Base-by-base conservation (phyloP, 2,888 invertebrate species). In the Melanophora roralis region DNA sequence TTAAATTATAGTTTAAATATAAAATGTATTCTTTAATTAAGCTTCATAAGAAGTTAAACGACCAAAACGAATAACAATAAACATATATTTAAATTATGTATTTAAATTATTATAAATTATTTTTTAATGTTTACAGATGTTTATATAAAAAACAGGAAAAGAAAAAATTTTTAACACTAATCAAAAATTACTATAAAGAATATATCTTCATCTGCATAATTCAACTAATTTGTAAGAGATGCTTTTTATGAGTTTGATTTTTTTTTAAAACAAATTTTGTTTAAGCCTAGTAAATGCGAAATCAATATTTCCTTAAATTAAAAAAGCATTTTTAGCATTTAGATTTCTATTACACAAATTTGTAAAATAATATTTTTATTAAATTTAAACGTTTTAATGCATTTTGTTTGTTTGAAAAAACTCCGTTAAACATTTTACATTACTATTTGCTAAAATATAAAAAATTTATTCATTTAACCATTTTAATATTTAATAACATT, bases 101-200 rank as follows among this genome's bases (percentile, higher is more conserved):
- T 43, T 34, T 51, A 32, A 71, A 71, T 71, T 62, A 71, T 60
- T 53, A 43, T 21, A 60, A 62, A 71, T 71, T 71, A 60, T 53
- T 71, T 53, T 62, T 71, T 21, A 71, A 34, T 40, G 51, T 6
- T n/a, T 14, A 36, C 14, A 62, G 40, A 71, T 23, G n/a, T 53
- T 34, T 51, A 34, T 23, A 53, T 7, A 34, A n/a, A 51, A 49
- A 23, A 11, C 57, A 57, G 14, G 14, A 45, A 32, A 16, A 51
- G 16, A 53, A 19, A 45, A 19, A 43, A 43, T 19, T 45, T 2
- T 45, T 45, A 19, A 6, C 11, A 45, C 11, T 51, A 27, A n/a
- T 1, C 27, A 51, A 43, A 12, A n/a, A 11, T 1, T 40, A n/a
- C 12, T 0, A 40, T 5, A 27, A 6, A 27, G 4, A 27, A 27